Percentiles rank a stretch among this genome's conserved stretches.
phyloP scores from a whole-genome alignment of 2,888 invertebrate species.

The Imbricaverruca yamaguchii region DNA sequence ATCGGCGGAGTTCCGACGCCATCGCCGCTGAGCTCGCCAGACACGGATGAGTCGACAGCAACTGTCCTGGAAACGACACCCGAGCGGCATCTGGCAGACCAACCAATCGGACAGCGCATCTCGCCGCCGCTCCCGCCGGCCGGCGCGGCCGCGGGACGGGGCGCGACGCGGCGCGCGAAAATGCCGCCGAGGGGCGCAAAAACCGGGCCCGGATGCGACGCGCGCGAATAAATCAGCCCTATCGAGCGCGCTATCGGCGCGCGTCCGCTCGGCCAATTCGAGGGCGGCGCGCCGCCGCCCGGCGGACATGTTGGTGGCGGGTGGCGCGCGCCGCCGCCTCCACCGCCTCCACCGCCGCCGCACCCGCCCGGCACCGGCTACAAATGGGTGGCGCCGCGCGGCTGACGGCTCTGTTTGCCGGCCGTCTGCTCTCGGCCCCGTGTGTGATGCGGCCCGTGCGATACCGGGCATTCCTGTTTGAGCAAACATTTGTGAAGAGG shows the following conservation, averaged over 20 bases:
- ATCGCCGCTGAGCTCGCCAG: too few relatives aligned
- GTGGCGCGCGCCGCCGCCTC: neutral
- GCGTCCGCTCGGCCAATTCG: neutral
- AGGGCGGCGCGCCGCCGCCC: neutral
- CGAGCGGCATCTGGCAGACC: neutral
- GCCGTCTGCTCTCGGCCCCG: neutral
- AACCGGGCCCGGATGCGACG: neutral
- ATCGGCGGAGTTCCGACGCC: too few relatives aligned
- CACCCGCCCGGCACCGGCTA: neutral
- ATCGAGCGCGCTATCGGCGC: neutral
- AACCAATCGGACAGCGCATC: neutral
- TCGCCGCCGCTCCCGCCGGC: too few relatives aligned
- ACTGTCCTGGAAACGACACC: neutral
- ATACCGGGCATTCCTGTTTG: constrained; percentile 17
- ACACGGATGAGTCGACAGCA: neutral
- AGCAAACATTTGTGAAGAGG: constrained; percentile 20
- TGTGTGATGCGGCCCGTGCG: constrained; percentile 10
- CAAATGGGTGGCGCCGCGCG: neutral
- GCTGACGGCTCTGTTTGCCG: neutral
- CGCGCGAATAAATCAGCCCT: neutral
- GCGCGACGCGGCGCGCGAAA: neutral
- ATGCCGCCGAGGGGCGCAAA: neutral
- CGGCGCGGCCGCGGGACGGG: neutral
- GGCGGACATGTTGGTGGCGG: neutral
- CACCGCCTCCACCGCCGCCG: neutral